A percentile compares a stretch with the other conserved stretches of the same genome.
Conservation (phyloP, 2,113 vertebrate species). For the Dromas ardeola region DNA sequence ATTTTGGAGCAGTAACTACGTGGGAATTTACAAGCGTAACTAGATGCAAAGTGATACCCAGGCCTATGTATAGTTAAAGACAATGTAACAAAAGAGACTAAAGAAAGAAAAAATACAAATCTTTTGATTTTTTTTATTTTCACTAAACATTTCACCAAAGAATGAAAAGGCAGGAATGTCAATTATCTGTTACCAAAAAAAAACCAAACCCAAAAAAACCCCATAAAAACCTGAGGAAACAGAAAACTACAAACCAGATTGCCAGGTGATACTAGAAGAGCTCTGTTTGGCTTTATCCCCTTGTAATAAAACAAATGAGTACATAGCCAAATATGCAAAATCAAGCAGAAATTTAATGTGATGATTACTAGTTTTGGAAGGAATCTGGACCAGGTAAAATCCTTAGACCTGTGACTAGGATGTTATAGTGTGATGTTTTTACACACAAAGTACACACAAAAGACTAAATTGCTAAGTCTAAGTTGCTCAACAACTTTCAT, state of each 20-base stretch:
- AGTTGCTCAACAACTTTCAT: background rate
- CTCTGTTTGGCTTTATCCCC: background rate
- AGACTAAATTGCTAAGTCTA: background rate
- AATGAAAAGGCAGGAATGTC: background rate
- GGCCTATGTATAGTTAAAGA: background rate
- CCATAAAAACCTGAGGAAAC: too few relatives aligned
- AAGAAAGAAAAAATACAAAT: background rate
- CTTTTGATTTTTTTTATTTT: background rate
- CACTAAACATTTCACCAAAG: background rate
- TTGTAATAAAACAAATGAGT: background rate
- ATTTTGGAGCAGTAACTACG: background rate
- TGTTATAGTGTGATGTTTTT: background rate
- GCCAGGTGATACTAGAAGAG: background rate
- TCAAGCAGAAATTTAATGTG: background rate
- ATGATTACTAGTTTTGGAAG: background rate
- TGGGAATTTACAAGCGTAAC: background rate
- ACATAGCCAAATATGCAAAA: background rate
- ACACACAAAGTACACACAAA: background rate
- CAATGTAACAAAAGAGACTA: background rate
- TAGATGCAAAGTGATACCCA: background rate
- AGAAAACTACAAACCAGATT: background rate
- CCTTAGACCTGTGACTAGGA: background rate
- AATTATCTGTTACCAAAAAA: background rate
- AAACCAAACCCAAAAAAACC: background rate
- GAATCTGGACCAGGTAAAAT: background rate